phyloP scores from a whole-genome alignment of 2,888 invertebrate species.

The Hipparchia sbordonii region DNA sequence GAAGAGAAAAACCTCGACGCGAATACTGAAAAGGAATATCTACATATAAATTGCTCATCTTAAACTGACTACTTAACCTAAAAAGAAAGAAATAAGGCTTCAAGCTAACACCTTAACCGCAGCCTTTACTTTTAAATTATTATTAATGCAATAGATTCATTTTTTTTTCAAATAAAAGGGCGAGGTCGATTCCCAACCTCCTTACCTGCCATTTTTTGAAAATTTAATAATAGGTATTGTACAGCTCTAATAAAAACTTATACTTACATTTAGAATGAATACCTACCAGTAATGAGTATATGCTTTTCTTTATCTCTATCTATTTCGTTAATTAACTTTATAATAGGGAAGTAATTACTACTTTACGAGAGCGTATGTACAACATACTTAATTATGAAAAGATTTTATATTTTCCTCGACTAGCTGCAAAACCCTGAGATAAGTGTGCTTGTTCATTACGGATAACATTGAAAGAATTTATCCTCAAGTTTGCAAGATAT shows the following conservation, averaged over 20 bases:
- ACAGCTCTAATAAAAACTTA: too few species aligned
- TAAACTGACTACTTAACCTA: slow-evolving; percentile 8
- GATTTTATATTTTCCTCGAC: slow-evolving; percentile 1
- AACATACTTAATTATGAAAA: background rate
- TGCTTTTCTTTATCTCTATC: too few species aligned
- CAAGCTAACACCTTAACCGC: background rate
- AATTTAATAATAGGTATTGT: too few species aligned
- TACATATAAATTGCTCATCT: slow-evolving; percentile 14
- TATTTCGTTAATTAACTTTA: too few species aligned
- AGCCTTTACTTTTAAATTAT: too few species aligned
- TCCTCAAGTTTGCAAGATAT: background rate
- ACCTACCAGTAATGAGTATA: too few species aligned
- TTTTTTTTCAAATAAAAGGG: too few species aligned
- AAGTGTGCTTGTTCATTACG: background rate
- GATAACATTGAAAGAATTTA: background rate
- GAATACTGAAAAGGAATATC: slow-evolving; percentile 14
- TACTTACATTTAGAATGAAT: too few species aligned
- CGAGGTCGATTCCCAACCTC: too few species aligned
- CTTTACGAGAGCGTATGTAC: background rate
- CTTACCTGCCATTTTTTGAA: too few species aligned
- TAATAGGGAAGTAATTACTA: background rate
- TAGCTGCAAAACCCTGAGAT: background rate
- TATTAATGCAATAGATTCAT: too few species aligned
- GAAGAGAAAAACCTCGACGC: slow-evolving; percentile 4
- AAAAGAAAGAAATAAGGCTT: background rate